phyloP scores from a whole-genome alignment of 1,140 invertebrate species.

The Lysiphlebus fabarum region DNA sequence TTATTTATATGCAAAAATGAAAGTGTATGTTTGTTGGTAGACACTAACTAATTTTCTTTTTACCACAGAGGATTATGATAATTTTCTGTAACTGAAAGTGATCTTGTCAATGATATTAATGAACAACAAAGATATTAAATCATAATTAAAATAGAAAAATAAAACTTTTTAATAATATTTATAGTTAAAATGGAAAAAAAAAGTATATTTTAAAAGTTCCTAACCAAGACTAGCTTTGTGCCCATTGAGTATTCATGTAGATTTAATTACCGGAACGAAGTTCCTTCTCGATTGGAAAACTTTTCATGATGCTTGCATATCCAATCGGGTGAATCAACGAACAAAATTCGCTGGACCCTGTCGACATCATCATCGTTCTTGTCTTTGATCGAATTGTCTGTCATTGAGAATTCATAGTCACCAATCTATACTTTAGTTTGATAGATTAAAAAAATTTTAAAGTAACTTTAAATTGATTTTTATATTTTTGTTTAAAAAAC shows the following conservation, averaged over 20 bases:
- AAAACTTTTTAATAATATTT: no score
- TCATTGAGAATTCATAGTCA: slow-evolving; percentile 41
- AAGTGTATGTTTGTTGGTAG: no score
- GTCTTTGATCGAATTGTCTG: slow-evolving; percentile 40
- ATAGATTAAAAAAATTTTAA: slow-evolving; percentile 34
- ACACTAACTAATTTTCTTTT: no score
- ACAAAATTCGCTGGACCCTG: slow-evolving; percentile 25
- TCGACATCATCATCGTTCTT: slow-evolving; percentile 10
- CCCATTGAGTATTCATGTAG: slow-evolving; percentile 52
- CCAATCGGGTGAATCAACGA: slow-evolving; percentile 35
- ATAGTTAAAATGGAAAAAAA: background rate
- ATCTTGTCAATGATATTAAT: no score
- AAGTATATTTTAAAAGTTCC: slow-evolving; percentile 2
- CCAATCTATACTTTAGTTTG: slow-evolving; percentile 18
- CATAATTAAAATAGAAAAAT: no score
- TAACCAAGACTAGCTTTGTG: slow-evolving; percentile 41
- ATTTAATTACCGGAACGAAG: slow-evolving; percentile 56
- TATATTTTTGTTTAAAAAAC: no score
- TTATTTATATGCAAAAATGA: no score
- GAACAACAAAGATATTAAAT: no score
- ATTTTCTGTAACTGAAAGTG: no score
- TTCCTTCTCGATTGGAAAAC: slow-evolving; percentile 53
- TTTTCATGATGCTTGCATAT: slow-evolving; percentile 51
- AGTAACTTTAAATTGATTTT: slow-evolving; percentile 40
- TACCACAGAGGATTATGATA: no score